Evolutionary conservation across 1,140 invertebrate species (phyloP).

Genomic region (Drosophila sechellia): DNA sequence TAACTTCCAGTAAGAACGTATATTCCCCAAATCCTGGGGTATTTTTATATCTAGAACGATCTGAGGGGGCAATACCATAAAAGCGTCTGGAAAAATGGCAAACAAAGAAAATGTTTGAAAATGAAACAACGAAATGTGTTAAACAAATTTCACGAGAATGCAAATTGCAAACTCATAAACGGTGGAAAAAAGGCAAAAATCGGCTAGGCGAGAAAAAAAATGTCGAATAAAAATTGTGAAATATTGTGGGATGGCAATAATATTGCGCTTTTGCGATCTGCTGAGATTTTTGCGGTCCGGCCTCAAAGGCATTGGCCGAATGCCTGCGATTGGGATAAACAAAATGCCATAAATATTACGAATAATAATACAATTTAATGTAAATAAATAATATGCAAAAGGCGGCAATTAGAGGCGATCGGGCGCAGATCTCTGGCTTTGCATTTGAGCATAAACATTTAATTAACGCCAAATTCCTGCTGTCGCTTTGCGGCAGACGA

Average conservation of each 20-base stretch:
- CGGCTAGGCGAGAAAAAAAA: conserved; percentile 8
- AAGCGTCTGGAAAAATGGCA: conserved; percentile 34
- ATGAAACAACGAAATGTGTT: conserved; percentile 34
- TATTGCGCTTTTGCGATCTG: conserved; percentile 15
- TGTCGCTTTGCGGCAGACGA: conserved; percentile 2
- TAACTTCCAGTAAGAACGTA: not conserved
- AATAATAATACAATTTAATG: conserved; percentile 61
- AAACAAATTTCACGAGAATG: conserved; percentile 22
- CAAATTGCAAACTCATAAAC: conserved; percentile 11
- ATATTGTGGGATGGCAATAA: conserved; percentile 28
- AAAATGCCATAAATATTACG: conserved; percentile 65
- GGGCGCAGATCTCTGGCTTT: conserved; percentile 15
- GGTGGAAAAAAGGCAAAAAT: conserved; percentile 6
- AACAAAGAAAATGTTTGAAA: conserved; percentile 43
- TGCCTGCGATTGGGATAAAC: conserved; percentile 53
- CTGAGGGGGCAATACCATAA: conserved; percentile 9
- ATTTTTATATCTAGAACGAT: not conserved
- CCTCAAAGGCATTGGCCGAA: conserved; percentile 52
- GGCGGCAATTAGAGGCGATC: conserved; percentile 44
- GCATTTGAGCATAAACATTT: conserved; percentile 71
- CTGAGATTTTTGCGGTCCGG: conserved; percentile 1
- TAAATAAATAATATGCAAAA: conserved; percentile 55
- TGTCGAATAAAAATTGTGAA: conserved; percentile 38
- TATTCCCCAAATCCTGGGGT: not conserved
- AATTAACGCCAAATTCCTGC: conserved; percentile 66